Evolutionary conservation across 2,888 invertebrate genomes (phyloP), one percentile per base, ranked within the genome.

Genomic region (Drosophila tripunctata): DNA sequence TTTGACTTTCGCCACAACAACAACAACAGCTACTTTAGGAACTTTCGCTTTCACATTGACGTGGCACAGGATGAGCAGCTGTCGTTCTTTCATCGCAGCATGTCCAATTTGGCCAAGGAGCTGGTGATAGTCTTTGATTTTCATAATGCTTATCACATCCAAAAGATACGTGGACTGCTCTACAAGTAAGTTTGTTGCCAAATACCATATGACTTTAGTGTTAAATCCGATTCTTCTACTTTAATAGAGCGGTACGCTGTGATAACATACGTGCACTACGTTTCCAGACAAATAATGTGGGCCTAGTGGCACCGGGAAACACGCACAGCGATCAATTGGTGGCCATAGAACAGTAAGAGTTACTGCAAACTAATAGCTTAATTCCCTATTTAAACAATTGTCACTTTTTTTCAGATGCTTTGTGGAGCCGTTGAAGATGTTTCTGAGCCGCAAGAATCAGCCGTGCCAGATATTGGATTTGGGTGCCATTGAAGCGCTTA

Each of bases 401-500:
- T 10, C 2, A 4, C 3, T 4, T 1, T 6, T 24, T 4, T 1
- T 3, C 54, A 91, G 91, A 70, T 88, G 87, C 57, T 90, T 91
- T 78, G 86, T 91, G 56, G 91, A 91, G 65, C 91, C 91, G 8
- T 74, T 91, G 35, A 91, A 90, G 73, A 61, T 88, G 57, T 84
- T 91, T 56, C 80, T 91, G 52, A 85, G 82, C 63, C 91, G 91
- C 54, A 90, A 90, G 55, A 82, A 77, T 55, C 84, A 84, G 27
- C 75, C 89, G 35, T 89, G 91, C 55, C 89, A 89, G 71, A 62
- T 87, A 35, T 77, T 91, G 56, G 91, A 91, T 81, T 78, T 91
- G 60, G 91, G 91, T 72, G 89, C 90, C 64, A 90, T 91, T 61
- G 91, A 91, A 84, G 89, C 89, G 57, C 78, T 91, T 38, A 90